These are phyloP conservation scores for Choristoneura fumiferana DNA, from an alignment of 1,140 invertebrate species.

Conservation along the genomic window DNA sequence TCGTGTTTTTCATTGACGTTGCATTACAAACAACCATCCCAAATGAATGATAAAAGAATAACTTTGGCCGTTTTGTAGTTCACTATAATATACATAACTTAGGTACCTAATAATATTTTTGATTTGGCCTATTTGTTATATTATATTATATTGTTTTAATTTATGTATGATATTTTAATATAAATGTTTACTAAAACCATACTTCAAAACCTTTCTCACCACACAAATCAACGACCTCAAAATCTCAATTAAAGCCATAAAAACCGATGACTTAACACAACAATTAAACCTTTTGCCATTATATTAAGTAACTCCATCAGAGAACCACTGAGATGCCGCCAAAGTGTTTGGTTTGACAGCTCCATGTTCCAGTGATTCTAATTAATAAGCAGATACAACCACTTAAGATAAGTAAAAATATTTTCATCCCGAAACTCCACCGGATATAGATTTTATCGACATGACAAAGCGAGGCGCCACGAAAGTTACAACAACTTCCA, in stretches of 20 bases:
- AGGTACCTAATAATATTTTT: no score
- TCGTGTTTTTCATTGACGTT: no score
- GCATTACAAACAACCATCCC: no score
- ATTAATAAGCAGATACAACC: slow-evolving; percentile 78
- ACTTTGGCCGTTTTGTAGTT: no score
- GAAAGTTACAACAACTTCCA: slow-evolving; percentile 24
- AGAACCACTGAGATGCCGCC: slow-evolving; percentile 43
- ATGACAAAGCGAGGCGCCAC: slow-evolving; percentile 74
- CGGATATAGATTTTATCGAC: slow-evolving; percentile 74
- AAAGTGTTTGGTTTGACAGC: slow-evolving; percentile 74
- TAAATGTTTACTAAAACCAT: no score
- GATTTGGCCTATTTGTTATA: no score
- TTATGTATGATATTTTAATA: no score
- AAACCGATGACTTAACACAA: slow-evolving; percentile 17
- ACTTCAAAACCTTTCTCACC: no score
- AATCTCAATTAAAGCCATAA: slow-evolving; percentile 10
- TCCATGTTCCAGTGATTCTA: slow-evolving; percentile 64
- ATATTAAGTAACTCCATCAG: slow-evolving; percentile 19
- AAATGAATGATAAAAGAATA: no score
- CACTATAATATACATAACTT: no score
- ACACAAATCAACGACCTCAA: background rate
- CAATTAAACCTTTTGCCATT: slow-evolving; percentile 16
- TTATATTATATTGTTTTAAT: no score
- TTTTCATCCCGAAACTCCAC: slow-evolving; percentile 74
- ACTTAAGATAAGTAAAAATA: slow-evolving; percentile 78